Percentiles rank a stretch among this genome's conserved stretches.
Conservation (phyloP, 92 coral and sea anemone genomes). For the Parazoanthus atlanticus region DNA sequence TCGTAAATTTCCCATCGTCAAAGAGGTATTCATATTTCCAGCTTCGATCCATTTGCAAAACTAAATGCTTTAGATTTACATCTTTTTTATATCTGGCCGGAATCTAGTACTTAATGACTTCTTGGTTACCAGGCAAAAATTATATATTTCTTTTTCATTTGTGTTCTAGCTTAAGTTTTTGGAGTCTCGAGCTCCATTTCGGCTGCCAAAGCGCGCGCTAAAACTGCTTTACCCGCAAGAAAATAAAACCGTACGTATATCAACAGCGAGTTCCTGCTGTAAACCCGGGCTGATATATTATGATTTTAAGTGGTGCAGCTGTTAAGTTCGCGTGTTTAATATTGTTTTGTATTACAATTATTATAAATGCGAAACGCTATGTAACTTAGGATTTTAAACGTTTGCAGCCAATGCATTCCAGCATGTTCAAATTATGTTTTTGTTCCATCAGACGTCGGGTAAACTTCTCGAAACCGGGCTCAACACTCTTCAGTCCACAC, state of each 20-base stretch:
- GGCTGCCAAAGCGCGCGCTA: no score
- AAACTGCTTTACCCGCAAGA: no score
- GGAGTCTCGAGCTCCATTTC: no score
- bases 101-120: background rate
- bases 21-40: conserved; percentile 74
- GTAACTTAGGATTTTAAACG: no score
- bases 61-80: background rate
- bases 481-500: conserved; percentile 92
- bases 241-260: no score
- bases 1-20: conserved; percentile 84
- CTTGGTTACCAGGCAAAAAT: background rate
- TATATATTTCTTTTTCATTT: background rate
- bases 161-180: no score
- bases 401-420: no score
- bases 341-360: no score
- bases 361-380: no score
- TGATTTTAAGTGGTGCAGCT: conserved; percentile 11
- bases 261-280: no score
- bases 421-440: background rate
- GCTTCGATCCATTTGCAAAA: background rate
- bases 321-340: background rate
- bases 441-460: conserved; percentile 61
- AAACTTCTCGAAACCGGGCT: conserved; percentile 84
- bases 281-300: no score
- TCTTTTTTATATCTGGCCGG: background rate